A percentile compares a stretch with the other conserved stretches of the same genome.
These are phyloP conservation scores for Mimachlamys varia DNA, from an alignment of 2,888 invertebrate genomes.

Conservation along the genomic window DNA sequence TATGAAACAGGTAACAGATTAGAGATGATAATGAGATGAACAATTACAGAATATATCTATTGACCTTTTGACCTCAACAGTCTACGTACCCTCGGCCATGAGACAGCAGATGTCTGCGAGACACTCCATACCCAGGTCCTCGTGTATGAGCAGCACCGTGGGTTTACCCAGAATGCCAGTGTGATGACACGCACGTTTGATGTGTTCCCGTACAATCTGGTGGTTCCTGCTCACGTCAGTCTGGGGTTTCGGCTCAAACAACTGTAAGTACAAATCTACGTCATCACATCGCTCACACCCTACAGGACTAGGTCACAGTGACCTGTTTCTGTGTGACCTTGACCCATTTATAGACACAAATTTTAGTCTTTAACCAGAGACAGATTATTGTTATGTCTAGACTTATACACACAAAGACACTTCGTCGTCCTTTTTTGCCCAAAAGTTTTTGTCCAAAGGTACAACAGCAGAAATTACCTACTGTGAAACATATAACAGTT, in stretches of 20 bases:
- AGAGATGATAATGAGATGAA: too few relatives aligned
- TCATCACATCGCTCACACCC: background rate
- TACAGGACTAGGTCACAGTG: background rate
- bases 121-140: constrained; percentile 74
- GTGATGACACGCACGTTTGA: constrained; percentile 74
- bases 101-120: constrained; percentile 74
- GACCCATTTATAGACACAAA: background rate
- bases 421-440: too few relatives aligned
- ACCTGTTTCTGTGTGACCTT: background rate
- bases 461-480: background rate
- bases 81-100: constrained; percentile 76
- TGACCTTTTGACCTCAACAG: background rate
- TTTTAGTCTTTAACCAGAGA: background rate
- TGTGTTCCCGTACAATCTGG: constrained; percentile 68
- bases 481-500: background rate
- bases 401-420: too few relatives aligned
- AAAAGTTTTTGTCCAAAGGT: too few relatives aligned
- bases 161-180: constrained; percentile 76
- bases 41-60: background rate
- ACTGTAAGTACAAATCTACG: constrained; percentile 57
- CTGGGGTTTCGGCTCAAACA: constrained; percentile 77
- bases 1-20: too few relatives aligned
- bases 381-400: background rate
- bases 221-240: constrained; percentile 64
- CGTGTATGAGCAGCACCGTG: constrained; percentile 76